Evolutionary conservation across 2,797 vertebrate species (phyloP).

Genomic region (Trematomus bernacchii): DNA sequence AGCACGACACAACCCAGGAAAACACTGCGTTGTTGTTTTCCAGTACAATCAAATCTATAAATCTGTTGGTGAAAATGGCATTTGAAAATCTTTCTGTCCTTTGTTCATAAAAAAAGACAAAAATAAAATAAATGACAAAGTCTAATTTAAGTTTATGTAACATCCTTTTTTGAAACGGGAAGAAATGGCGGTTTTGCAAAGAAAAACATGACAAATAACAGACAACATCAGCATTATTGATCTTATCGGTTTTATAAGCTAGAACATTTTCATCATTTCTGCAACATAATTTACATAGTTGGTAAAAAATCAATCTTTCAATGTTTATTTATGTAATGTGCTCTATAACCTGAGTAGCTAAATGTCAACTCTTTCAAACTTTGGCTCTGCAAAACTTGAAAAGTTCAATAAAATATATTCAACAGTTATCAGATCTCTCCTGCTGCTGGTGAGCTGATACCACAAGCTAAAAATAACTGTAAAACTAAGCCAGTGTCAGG

Average conservation of each 20-base stretch:
- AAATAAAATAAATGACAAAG: not conserved
- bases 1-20: too few species aligned
- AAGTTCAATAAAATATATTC: too few species aligned
- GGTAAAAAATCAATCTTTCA: not conserved
- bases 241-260: not conserved
- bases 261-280: not conserved
- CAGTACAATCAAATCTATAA: too few species aligned
- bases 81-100: too few species aligned
- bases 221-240: not conserved
- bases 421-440: too few species aligned
- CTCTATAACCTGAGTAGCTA: not conserved
- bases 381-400: too few species aligned
- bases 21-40: too few species aligned
- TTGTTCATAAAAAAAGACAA: not conserved
- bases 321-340: conserved; percentile 1
- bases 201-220: not conserved
- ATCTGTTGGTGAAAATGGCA: too few species aligned
- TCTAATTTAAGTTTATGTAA: not conserved
- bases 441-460: too few species aligned
- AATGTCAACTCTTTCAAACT: not conserved
- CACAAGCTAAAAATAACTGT: too few species aligned
- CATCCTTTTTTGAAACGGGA: not conserved
- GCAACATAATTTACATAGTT: conserved; percentile 6
- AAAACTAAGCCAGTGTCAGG: too few species aligned
- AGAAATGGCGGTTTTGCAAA: not conserved